Evolutionary conservation across 2,113 vertebrate species (phyloP), one percentile per base, ranked within the genome.

Genomic region (Callipepla squamata): DNA sequence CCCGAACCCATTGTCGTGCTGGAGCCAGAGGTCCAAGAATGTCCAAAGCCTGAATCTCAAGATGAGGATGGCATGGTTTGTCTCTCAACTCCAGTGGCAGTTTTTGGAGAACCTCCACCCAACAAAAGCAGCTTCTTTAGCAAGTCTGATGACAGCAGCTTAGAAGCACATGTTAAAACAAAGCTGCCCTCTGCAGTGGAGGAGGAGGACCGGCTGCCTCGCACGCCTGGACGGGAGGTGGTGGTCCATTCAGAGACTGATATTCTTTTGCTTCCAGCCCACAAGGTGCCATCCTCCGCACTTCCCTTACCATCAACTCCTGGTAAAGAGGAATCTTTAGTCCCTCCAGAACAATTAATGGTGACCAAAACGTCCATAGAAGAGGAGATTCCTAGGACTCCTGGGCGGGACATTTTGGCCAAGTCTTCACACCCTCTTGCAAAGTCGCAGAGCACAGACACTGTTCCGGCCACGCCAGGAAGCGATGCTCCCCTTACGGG

Each of bases 381-480:
- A 34, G 99, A 99, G 84, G 98, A 99, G 73, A 96, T 99, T 80
- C 99, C 99, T 0, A 97, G 98, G 42, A 99, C 99, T 4, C 99
- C 99, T 0, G 98, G 99, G 68, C 98, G 99, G 87, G 98, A 99
- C 95, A 98, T 98, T 89, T 95, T 98, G 95, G 97, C 97, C 70
- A 98, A 98, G 58, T 95, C 97, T 62, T 77, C 98, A 44, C 80
- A 98, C 88, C 95, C 92, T 38, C 96, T 99, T 67, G 97, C 96
- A 1, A 99, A 99, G 94, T 99, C 99, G 0, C 99, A 99, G 97
- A 99, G 99, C 94, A 98, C 98, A 0, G 99, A 99, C 90, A 98
- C 98, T 0, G 89, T 99, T 83, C 99, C 99, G 7, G 97, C 97
- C 80, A 99, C 99, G 0, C 99, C 99, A 0, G 98, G 99, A 6